phyloP scores from a whole-genome alignment of 2,113 vertebrate species.

The Mobula birostris region DNA sequence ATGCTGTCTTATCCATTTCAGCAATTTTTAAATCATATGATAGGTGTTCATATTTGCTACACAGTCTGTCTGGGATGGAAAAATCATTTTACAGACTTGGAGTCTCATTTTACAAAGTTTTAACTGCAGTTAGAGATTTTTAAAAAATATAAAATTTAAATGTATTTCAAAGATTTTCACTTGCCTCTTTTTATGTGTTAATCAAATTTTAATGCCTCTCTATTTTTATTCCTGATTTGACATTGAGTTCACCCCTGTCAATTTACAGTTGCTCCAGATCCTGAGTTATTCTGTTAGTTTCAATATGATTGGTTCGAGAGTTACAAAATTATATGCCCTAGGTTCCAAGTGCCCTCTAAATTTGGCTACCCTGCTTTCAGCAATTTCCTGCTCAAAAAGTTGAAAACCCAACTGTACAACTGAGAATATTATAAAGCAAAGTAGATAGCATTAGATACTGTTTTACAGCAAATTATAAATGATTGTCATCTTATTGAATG shows the following conservation, averaged over 20 bases:
- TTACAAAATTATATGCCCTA: neutral
- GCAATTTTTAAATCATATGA: too few relatives aligned
- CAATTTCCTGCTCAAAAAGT: neutral
- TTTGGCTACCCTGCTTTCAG: neutral
- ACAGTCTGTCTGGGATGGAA: neutral
- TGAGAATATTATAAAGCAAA: too few relatives aligned
- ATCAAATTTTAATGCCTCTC: neutral
- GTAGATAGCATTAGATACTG: neutral
- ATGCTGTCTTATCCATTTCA: too few relatives aligned
- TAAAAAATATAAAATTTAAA: neutral
- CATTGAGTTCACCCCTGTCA: too few relatives aligned
- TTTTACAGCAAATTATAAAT: neutral
- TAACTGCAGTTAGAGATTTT: neutral
- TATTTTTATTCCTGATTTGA: neutral
- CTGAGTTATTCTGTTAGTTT: too few relatives aligned
- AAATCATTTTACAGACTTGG: neutral
- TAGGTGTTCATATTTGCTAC: too few relatives aligned
- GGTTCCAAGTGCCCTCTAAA: too few relatives aligned
- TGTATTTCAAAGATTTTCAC: neutral
- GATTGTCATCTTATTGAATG: neutral
- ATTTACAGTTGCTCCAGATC: too few relatives aligned
- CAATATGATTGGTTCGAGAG: neutral
- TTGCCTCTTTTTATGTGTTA: neutral
- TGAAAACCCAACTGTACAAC: neutral
- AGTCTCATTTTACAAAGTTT: neutral